These are phyloP conservation scores for Phaenicophaeus curvirostris DNA, from an alignment of 2,797 vertebrate genomes.

Conservation along the genomic window DNA sequence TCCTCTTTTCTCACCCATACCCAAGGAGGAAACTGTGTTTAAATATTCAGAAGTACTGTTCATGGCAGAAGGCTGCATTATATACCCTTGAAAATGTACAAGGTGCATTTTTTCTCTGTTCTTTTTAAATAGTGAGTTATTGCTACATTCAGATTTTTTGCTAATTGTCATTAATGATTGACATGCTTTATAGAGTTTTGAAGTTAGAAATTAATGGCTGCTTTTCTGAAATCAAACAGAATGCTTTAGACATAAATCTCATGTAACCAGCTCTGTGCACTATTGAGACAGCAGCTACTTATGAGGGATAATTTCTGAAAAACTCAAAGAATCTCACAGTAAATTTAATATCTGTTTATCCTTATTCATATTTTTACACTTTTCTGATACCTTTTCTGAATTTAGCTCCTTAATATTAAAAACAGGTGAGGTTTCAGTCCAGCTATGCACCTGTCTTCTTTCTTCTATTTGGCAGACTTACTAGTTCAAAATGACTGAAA, in stretches of 20 bases:
- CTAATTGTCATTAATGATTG: conserved; percentile 17
- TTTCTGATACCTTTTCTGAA: background rate
- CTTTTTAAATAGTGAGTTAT: background rate
- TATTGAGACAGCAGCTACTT: background rate
- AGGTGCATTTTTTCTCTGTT: background rate
- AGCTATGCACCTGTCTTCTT: background rate
- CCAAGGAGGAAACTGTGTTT: background rate
- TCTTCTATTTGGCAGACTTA: background rate
- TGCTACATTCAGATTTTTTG: background rate
- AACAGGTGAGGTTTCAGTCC: background rate
- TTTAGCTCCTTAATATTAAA: background rate
- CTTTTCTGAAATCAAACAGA: conserved; percentile 21
- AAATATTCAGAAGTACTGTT: background rate
- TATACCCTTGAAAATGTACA: background rate
- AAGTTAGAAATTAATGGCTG: conserved; percentile 7
- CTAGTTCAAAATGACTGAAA: background rate
- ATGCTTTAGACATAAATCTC: background rate
- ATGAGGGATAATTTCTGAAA: background rate
- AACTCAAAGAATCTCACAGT: background rate
- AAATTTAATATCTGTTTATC: background rate
- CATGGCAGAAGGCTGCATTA: background rate
- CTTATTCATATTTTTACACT: background rate
- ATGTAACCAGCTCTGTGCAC: background rate
- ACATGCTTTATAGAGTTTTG: background rate
- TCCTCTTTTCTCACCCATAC: background rate